These are phyloP conservation scores for Eupithecia exiguata DNA, from an alignment of 2,888 invertebrate genomes.

Conservation along the genomic window DNA sequence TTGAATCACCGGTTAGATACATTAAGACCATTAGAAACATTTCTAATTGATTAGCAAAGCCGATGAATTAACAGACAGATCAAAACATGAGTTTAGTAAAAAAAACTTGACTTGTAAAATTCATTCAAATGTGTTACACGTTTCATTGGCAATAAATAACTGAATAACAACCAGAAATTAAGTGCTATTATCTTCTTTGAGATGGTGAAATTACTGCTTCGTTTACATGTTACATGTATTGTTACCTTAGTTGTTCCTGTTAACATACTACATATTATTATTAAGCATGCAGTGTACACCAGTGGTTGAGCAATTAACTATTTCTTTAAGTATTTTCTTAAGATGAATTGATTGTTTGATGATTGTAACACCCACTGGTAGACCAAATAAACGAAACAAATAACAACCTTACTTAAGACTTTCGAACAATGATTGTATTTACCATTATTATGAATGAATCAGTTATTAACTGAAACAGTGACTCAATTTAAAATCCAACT, in stretches of 20 bases:
- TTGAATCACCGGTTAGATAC: conserved; percentile 51
- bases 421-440: neutral
- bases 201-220: too few species aligned
- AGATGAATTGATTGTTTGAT: too few species aligned
- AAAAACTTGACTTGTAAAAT: neutral
- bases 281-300: too few species aligned
- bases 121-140: neutral
- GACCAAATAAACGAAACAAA: too few species aligned
- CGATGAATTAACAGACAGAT: conserved; percentile 11
- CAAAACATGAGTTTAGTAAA: neutral
- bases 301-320: too few species aligned
- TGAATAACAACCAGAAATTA: too few species aligned
- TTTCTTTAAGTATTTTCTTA: too few species aligned
- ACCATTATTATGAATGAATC: neutral
- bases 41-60: conserved; percentile 27
- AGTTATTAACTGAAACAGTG: neutral
- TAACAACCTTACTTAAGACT: neutral
- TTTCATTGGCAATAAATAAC: neutral
- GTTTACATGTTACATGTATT: too few species aligned
- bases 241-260: too few species aligned
- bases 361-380: too few species aligned
- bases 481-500: neutral
- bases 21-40: conserved; percentile 44
- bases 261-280: too few species aligned
- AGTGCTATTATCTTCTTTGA: too few species aligned